Evolutionary conservation across 2,888 invertebrate genomes (phyloP).

Genomic region (Bibio marci): DNA sequence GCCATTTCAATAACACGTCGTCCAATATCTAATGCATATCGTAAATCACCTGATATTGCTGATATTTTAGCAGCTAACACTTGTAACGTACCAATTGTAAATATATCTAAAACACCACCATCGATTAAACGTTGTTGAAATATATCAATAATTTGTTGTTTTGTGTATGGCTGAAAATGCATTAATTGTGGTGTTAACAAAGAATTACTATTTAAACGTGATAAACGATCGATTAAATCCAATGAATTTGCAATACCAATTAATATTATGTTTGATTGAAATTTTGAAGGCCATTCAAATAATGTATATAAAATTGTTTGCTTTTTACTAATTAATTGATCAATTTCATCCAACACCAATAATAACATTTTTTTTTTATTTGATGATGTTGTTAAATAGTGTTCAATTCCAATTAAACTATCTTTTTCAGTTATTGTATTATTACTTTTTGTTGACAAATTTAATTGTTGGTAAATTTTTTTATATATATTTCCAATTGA

Average conservation of each 20-base stretch:
- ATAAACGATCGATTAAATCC: constrained; percentile 83
- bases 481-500: constrained; percentile 67
- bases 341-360: constrained; percentile 86
- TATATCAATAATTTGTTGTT: constrained; percentile 75
- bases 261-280: constrained; percentile 52
- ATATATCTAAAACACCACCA: constrained; percentile 49
- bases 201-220: constrained; percentile 64
- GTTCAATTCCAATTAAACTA: constrained; percentile 43
- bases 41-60: constrained; percentile 84
- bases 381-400: constrained; percentile 33
- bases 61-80: constrained; percentile 88
- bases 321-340: constrained; percentile 69
- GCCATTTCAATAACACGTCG: constrained; percentile 71
- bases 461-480: constrained; percentile 56
- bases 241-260: constrained; percentile 91
- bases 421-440: constrained; percentile 46
- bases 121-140: constrained; percentile 59
- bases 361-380: constrained; percentile 53
- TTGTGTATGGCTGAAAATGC: constrained; percentile 85
- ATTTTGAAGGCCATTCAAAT: constrained; percentile 78
- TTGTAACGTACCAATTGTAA: constrained; percentile 71
- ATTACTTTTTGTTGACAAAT: constrained; percentile 28
- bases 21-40: constrained; percentile 89
- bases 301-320: constrained; percentile 82
- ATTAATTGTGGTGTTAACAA: constrained; percentile 57